Base-by-base conservation (phyloP, 2,888 invertebrate species). In the Tetanocera ferruginea region DNA sequence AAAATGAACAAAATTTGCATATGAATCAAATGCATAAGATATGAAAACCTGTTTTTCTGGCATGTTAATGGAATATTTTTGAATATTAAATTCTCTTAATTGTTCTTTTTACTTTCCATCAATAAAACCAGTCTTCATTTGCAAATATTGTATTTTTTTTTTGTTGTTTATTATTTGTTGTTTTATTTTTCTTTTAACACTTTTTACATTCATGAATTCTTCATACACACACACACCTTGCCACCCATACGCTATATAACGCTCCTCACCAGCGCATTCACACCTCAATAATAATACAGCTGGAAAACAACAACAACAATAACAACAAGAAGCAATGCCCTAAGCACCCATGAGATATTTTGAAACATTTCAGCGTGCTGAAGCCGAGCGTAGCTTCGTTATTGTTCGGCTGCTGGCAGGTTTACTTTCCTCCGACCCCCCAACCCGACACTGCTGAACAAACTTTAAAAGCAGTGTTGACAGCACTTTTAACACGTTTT, bases 11-110 rank as follows among this genome's bases (percentile, higher is more conserved):
- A 52, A 52, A 6, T 2, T n/a, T 14, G 3, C 3, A 19, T 31
- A 49, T n/a, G 60, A 64, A 74, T 60, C 60, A 25, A 23, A n/a
- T 57, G 34, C 69, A 49, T 25, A 17, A 43, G 62, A 72, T 55
- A 60, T 28, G 43, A 43, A 8, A 43, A 60, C 60, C 25, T 28
- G 60, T 28, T 60, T 57, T 19, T 14, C 23, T 9, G 23, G 11
- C 23, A 60, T 14, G 6, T 60, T 8, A 5, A 25, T 60, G 60
- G 60, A 60, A 60, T 60, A 60, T 60, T 60, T 60, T 60, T 60
- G 17, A 60, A 14, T 4, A 8, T 11, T 28, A 14, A 28, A 60
- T 60, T 28, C 11, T 23, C 23, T 60, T 60, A 60, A 28, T 60
- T 60, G 60, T 28, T 43, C 14, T 23, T 60, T 23, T 60, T 57